Evolutionary conservation across 2,113 vertebrate genomes (phyloP), one percentile per base, ranked within the genome.

Genomic region (Chauna torquata): DNA sequence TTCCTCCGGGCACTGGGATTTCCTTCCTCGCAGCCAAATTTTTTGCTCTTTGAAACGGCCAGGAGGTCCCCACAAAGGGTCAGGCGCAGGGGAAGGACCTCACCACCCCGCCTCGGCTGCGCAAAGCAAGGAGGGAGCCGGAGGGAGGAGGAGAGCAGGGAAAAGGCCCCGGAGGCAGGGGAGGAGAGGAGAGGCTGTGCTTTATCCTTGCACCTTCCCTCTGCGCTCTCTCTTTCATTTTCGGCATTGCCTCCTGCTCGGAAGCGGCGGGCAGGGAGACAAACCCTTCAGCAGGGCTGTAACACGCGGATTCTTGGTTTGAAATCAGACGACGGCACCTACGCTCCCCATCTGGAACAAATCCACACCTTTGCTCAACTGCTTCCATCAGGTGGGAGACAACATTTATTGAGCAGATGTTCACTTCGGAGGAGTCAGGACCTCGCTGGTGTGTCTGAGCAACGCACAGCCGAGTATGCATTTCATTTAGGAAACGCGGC

Each of bases 311-410:
- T 7, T 72, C 81, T 79, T 52, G 61, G 87, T 47, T 57, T 27
- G 40, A 65, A 5, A n/a, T 85, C 92, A 93, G 85, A 50, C 0
- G 24, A 34, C 13, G 78, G 66, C 78, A 94, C 89, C 89, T 61
- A 50, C 1, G 0, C 6, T 82, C 34, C 77, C 76, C 95, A 95
- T 80, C 92, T 94, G 95, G 95, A 96, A 90, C 54, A 72, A 92
- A 95, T 83, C 95, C 92, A 62, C 86, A 61, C 82, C 86, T 88
- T 69, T 65, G 13, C 68, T 83, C 88, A 65, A 47, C 3, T 1
- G 85, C 74, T 96, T 82, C 82, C 95, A 86, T 65, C 76, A 4
- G 78, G 75, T 61, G 90, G 70, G 79, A 96, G 94, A 92, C 32
- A 49, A 34, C 82, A 61, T 40, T 88, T 28, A 77, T 1, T 5